phyloP scores from a whole-genome alignment of 1,140 invertebrate species.

The Cryptotermes secundus region DNA sequence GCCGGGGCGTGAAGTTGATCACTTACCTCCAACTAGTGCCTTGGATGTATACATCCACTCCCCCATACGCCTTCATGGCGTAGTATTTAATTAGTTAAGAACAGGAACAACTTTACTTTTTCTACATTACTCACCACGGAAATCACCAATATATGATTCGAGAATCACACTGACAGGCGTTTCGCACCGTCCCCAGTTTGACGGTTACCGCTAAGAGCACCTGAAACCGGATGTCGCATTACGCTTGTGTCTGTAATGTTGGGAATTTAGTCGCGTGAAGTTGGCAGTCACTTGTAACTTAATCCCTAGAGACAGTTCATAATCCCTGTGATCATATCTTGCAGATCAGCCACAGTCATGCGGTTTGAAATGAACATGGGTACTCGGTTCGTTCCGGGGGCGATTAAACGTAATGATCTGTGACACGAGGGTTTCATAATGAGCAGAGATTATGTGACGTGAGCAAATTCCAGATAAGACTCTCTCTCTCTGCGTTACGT shows the following conservation, averaged over 20 bases:
- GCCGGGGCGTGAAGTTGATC: too few relatives aligned
- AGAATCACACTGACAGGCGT: too few relatives aligned
- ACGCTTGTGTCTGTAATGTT: not conserved
- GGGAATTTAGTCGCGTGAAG: not conserved
- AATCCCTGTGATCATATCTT: not conserved
- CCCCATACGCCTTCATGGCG: too few relatives aligned
- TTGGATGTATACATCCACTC: too few relatives aligned
- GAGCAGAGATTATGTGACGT: not conserved
- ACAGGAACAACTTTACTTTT: too few relatives aligned
- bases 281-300: not conserved
- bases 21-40: too few relatives aligned
- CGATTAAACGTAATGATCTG: not conserved
- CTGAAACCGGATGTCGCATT: not conserved
- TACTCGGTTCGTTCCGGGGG: not conserved
- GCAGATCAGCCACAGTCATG: not conserved
- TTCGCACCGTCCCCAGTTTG: not conserved
- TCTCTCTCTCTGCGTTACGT: not conserved
- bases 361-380: not conserved
- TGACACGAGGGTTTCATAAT: not conserved
- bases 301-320: not conserved
- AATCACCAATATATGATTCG: too few relatives aligned
- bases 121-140: too few relatives aligned
- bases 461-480: not conserved
- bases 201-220: not conserved
- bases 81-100: too few relatives aligned